phyloP scores from a whole-genome alignment of 2,888 invertebrate species.

The Eretmocerus hayati region DNA sequence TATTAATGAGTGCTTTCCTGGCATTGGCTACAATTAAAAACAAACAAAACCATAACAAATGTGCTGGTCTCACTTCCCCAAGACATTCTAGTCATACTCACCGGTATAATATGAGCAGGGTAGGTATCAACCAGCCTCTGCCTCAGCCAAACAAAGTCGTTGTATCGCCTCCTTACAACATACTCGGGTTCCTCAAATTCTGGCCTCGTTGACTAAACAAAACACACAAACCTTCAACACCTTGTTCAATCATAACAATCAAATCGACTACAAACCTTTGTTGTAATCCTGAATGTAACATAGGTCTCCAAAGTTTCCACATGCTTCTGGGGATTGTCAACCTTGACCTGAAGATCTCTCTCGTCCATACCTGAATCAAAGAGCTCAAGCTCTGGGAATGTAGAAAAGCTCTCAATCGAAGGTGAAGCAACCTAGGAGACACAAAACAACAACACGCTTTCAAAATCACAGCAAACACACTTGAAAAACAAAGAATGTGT shows the following conservation, averaged over 20 bases:
- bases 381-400: constrained; percentile 54
- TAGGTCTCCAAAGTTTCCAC: constrained; percentile 64
- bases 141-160: constrained; percentile 65
- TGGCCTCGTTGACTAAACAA: constrained; percentile 52
- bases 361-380: constrained; percentile 49
- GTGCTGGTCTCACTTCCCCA: background rate
- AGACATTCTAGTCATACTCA: constrained; percentile 40
- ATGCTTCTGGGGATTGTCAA: constrained; percentile 69
- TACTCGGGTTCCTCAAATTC: constrained; percentile 60
- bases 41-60: background rate
- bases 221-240: background rate
- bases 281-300: constrained; percentile 63
- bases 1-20: constrained; percentile 62
- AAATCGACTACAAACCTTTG: constrained; percentile 48
- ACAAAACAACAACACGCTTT: too few relatives aligned
- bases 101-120: constrained; percentile 62
- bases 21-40: constrained; percentile 54
- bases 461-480: background rate
- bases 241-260: background rate
- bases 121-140: constrained; percentile 59
- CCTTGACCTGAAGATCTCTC: constrained; percentile 58
- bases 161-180: constrained; percentile 61
- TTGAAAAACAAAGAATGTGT: background rate
- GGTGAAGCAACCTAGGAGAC: constrained; percentile 51
- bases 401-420: constrained; percentile 56